phyloP scores from a whole-genome alignment of 2,888 invertebrate genomes.

The Trachelus tabidus region DNA sequence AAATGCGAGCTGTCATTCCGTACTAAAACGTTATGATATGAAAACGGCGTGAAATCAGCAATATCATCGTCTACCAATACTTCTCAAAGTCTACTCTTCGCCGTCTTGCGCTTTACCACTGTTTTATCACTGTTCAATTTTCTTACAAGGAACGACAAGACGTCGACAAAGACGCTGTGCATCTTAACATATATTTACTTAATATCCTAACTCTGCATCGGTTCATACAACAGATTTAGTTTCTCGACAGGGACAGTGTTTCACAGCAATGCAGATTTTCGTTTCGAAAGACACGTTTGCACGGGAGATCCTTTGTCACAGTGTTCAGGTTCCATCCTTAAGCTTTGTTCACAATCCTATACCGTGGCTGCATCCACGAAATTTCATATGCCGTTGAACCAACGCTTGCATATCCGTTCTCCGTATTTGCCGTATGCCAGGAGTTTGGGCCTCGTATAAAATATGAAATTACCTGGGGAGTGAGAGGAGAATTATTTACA shows the following conservation, averaged over 20 bases:
- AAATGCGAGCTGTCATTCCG: background rate
- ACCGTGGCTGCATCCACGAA: background rate
- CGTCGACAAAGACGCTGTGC: background rate
- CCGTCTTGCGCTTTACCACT: background rate
- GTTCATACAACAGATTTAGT: background rate
- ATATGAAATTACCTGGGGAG: background rate
- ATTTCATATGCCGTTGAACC: background rate
- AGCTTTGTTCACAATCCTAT: constrained; percentile 25
- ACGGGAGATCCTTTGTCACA: constrained; percentile 22
- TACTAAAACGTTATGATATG: background rate
- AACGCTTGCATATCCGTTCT: background rate
- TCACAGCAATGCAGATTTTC: constrained; percentile 23
- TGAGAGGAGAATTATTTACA: background rate
- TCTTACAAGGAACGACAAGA: background rate
- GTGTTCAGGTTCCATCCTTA: constrained; percentile 19
- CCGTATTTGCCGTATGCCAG: background rate
- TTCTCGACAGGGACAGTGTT: constrained; percentile 8
- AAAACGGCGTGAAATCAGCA: background rate
- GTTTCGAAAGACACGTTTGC: constrained; percentile 23
- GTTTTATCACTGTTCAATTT: background rate
- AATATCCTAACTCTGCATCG: background rate
- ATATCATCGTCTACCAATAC: background rate
- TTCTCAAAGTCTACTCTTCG: background rate
- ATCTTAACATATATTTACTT: background rate
- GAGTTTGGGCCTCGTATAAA: background rate